phyloP scores from a whole-genome alignment of 2,797 vertebrate species.

The Arrhamphus sclerolepis region DNA sequence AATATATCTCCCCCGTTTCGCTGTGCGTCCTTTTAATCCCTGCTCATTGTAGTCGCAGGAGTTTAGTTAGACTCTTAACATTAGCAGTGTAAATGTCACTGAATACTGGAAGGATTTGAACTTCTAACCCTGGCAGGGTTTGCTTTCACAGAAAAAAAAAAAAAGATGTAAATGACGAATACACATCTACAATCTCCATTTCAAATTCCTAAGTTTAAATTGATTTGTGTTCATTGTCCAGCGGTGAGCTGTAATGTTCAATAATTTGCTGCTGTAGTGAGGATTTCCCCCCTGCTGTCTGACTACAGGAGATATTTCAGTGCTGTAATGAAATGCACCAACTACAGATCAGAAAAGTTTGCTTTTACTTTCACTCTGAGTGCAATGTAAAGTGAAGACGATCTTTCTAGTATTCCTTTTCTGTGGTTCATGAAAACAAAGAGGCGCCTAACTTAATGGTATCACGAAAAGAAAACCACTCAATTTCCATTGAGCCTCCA shows the following conservation, averaged over 20 bases:
- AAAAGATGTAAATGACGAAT: constrained; percentile 6
- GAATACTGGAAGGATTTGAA: constrained; percentile 36
- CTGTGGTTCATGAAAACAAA: background rate
- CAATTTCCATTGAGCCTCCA: background rate
- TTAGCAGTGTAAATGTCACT: constrained; percentile 21
- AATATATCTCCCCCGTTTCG: constrained; percentile 38
- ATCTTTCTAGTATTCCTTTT: too few species aligned
- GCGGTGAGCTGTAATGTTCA: background rate
- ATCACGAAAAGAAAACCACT: background rate
- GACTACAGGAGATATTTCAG: constrained; percentile 1
- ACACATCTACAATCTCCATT: background rate
- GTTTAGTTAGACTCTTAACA: constrained; percentile 18
- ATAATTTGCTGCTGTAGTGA: background rate
- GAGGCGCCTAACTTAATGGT: too few species aligned
- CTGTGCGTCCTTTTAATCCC: constrained; percentile 43
- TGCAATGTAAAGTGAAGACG: too few species aligned
- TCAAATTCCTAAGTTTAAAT: background rate
- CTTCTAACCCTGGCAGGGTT: constrained; percentile 23
- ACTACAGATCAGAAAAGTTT: background rate
- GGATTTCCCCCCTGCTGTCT: constrained; percentile 11
- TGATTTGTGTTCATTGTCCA: background rate
- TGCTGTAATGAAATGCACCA: background rate
- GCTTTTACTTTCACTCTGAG: background rate
- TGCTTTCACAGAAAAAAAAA: background rate
- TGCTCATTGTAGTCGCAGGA: constrained; percentile 19